Base-by-base conservation (phyloP, 1,140 invertebrate genomes). In the Neocloeon triangulifer region DNA sequence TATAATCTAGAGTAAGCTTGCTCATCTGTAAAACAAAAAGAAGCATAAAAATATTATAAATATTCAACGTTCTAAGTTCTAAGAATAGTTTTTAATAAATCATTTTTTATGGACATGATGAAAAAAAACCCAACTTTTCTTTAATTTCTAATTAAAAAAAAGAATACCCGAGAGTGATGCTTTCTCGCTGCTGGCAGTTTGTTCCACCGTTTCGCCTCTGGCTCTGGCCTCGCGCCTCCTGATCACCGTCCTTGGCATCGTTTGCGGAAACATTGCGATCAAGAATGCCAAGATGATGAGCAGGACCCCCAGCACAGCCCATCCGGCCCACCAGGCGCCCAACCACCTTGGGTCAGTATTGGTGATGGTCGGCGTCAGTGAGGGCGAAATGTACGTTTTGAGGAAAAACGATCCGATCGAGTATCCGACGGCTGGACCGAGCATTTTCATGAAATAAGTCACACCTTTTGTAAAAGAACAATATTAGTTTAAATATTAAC, bases 281-380 rank as follows among this genome's bases (percentile, higher is more conserved):
- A 72, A 48, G 5, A 62, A 57, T 0, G 66, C 61, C 18, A 69
- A 66, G 14, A 71, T 31, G n/a, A 68, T 55, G 0, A 74, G 52
- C 2, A 71, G 41, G 0, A 60, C 44, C n/a, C 66, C 73, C 32
- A 74, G 52, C 7, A 76, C 59, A 18, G 77, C 60, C 74, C 62
- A 80, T 15, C 79, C 79, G 14, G 77, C 39, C 74, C 73, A 79
- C 74, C 73, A 79, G 8, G 73, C 73, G 2, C 74, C 74, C 13
- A 76, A 43, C 73, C 73, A 79, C 37, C 72, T 56, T 2, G 72
- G 72, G 55, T 78, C 73, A 39, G 63, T 56, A 20, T 57, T 67
- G 9, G 53, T 60, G 23, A 77, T 74, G 1, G 62, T 66, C 2
- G 73, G 72, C 23, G 64, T 73, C 29, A 76, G 43, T 7, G 58